Evolutionary conservation across 2,113 vertebrate genomes (phyloP), one percentile per base, ranked within the genome.

Genomic region (Gavia stellata): DNA sequence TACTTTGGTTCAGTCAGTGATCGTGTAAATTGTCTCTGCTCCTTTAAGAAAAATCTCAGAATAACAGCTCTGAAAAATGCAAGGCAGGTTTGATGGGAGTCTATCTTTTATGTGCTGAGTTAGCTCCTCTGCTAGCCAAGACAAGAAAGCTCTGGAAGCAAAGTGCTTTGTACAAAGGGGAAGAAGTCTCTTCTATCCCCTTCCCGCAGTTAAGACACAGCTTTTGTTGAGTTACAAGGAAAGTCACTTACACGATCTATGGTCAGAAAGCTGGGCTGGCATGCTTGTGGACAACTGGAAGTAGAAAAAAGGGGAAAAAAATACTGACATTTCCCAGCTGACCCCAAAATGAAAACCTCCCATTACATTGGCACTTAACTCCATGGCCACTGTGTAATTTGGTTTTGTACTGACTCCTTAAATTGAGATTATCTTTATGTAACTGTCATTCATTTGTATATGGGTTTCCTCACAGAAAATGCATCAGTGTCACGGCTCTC

Each of bases 81-180:
- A 88, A 71, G 61, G 55, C 85, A 80, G 72, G 10, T 52, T 92
- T 79, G 75, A 81, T 68, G 65, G 72, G 72, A 91, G 52, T 47
- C 42, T 89, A 3, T 88, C 25, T 70, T 81, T 84, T 75, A 65
- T 91, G 88, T 89, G 94, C 95, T 95, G 86, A 95, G 28, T 91
- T 94, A 91, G 80, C 73, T 96, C 28, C 31, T 87, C 80, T 91
- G 61, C 65, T 73, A 92, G 73, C 88, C 92, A 95, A 81, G 83
- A 53, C 56, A 90, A 68, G 81, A 94, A 85, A 85, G 34, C 53
- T 91, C 77, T 82, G 61, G 83, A 79, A 91, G 62, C 11, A 14
- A 89, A 96, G 36, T 87, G 47, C 56, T 91, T 92, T 89, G 80
- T 95, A 81, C 81, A 91, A 80, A 88, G 52, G 73, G 77, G 40